Base-by-base conservation (phyloP, 2,888 invertebrate genomes). In the Nebria brevicollis region DNA sequence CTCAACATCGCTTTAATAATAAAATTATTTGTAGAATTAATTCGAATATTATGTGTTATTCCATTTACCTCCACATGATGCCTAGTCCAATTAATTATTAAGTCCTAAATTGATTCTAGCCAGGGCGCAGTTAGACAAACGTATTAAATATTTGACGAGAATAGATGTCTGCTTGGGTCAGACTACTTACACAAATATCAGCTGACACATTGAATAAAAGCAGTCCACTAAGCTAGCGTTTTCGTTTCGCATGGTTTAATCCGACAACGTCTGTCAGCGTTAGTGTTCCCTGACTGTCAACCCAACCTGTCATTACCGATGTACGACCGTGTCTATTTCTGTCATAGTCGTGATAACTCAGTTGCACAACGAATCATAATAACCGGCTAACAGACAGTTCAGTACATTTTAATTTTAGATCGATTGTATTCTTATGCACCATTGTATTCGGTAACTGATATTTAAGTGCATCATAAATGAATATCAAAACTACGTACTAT, bases 1-100 rank as follows among this genome's bases (percentile, higher is more conserved):
- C 91, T 91, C 89, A 89, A 91, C 90, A 90, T 90, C 90, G 91
- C 91, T 91, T 91, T 91, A 91, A 91, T 91, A 91, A 91, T 86
- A 82, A 81, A 89, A 90, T 90, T 89, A 90, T 91, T 91, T 90
- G 90, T 91, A 91, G 91, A 89, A 90, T 89, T 87, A 84, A 84
- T 25, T 70, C 75, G 82, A 20, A 20, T 82, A 2, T 2, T 85
- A 82, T 82, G 82, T 84, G 70, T 83, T 82, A 81, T 68, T 73
- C 64, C 65, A 75, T 76, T 70, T 65, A 66, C 65, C n/a, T n/a
- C n/a, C 79, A 68, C 15, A 20, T 77, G 20, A 72, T 78, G 66
- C 15, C 20, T 1, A n/a, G n/a, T 43, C 43, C 70, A 42, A 77
- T 42, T 70, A 68, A 41, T n/a, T n/a, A n/a, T n/a, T n/a, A 41